Evolutionary conservation across 2,888 invertebrate species (phyloP), one percentile per base, ranked within the genome.

Genomic region (Netelia melanura): DNA sequence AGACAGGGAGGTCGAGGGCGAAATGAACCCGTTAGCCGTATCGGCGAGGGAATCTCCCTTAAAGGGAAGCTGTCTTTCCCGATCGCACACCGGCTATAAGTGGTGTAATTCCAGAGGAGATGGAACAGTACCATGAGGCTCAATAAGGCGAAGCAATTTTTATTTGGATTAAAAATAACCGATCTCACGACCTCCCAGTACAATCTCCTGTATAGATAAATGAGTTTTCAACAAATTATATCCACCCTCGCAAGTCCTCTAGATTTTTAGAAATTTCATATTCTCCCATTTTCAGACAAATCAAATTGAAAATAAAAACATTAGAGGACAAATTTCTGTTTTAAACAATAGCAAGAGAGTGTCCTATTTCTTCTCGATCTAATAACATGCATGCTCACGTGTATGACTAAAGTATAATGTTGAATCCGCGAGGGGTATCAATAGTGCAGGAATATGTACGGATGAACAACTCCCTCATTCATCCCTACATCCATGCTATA

Each of bases 11-110:
- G 71, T 80, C 75, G 80, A 84, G 62, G 87, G 87, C 74, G 83
- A 88, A 89, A 86, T 86, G 88, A 90, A 91, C 89, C 92, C 92
- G 92, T 92, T 92, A 92, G 86, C 87, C 89, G 89, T 89, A 90
- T 91, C 86, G 89, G 89, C 85, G 81, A 78, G 84, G 86, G 85
- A 87, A 86, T 90, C 84, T 86, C 87, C 91, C 90, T 89, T 90
- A 90, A 88, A 91, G 87, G 89, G 90, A 90, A 90, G 89, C 87
- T 78, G 86, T 83, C 84, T 84, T 84, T 86, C 76, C n/a, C 30
- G 54, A 64, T 81, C 71, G 71, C 30, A 43, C 44, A 62, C 61
- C 17, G 23, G 23, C 62, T 61, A 17, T 11, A 10, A 68, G 61
- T 10, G 14, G 11, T 14, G 14, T 48, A 48, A 48, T 48, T 48